These are phyloP conservation scores for Leucoma salicis DNA, from an alignment of 2,888 invertebrate genomes.

Conservation along the genomic window DNA sequence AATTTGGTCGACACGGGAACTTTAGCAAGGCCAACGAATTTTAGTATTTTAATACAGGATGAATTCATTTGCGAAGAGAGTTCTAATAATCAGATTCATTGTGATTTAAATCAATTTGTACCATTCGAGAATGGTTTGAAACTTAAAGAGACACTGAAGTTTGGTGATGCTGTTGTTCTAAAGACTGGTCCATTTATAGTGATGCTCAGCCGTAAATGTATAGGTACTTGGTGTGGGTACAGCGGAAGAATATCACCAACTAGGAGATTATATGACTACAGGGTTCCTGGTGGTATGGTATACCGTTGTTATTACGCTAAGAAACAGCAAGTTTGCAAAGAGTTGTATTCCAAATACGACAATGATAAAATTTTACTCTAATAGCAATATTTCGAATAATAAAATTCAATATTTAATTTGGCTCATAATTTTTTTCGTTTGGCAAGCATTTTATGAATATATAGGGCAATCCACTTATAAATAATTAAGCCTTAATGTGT, in stretches of 20 bases:
- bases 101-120: slow-evolving; percentile 58
- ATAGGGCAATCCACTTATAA: no score
- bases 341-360: slow-evolving; percentile 25
- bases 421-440: no score
- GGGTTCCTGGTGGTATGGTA: slow-evolving; percentile 59
- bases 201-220: slow-evolving; percentile 48
- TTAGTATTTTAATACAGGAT: slow-evolving; percentile 58
- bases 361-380: no score
- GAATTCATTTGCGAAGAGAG: slow-evolving; percentile 69
- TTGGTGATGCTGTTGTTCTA: slow-evolving; percentile 49
- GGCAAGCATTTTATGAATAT: no score
- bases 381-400: no score
- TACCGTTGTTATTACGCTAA: slow-evolving; percentile 65
- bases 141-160: slow-evolving; percentile 42
- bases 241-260: slow-evolving; percentile 40
- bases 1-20: slow-evolving; percentile 58
- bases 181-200: slow-evolving; percentile 49
- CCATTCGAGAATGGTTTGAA: slow-evolving; percentile 51
- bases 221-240: slow-evolving; percentile 60
- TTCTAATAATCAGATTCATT: slow-evolving; percentile 42
- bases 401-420: no score
- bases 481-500: no score
- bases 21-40: slow-evolving; percentile 54
- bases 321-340: slow-evolving; percentile 66
- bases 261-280: slow-evolving; percentile 41